Evolutionary conservation across 2,113 vertebrate species (phyloP).

Genomic region (Strix uralensis): DNA sequence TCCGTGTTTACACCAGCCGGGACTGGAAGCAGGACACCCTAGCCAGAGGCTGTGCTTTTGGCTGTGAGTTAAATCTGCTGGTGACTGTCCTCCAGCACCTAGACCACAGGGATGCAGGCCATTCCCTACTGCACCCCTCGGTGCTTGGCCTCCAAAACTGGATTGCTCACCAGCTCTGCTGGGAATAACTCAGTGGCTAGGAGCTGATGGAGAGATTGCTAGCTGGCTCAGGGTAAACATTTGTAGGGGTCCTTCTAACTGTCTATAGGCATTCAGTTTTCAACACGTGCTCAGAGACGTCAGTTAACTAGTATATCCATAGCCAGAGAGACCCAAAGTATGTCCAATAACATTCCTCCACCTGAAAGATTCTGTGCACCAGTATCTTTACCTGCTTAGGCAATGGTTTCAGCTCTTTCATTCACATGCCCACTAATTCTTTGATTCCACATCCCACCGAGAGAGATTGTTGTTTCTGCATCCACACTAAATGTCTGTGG

Average conservation of each 20-base stretch:
- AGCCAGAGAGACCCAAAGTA: not conserved
- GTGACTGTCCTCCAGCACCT: not conserved
- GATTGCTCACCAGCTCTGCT: not conserved
- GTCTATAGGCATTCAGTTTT: not conserved
- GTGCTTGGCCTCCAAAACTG: not conserved
- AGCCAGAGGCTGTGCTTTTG: not conserved
- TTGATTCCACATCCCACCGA: not conserved
- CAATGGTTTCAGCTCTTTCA: not conserved
- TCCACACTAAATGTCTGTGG: not conserved
- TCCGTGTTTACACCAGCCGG: not conserved
- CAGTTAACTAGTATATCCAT: not conserved
- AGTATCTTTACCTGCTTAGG: not conserved
- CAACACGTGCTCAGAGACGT: not conserved
- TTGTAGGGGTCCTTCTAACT: not conserved
- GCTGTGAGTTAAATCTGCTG: not conserved
- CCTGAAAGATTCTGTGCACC: not conserved
- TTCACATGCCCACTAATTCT: not conserved
- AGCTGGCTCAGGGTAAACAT: not conserved
- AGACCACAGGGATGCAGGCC: not conserved
- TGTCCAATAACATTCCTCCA: not conserved
- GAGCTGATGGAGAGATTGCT: not conserved
- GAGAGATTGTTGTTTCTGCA: not conserved
- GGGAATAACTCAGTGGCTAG: not conserved
- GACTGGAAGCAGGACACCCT: not conserved
- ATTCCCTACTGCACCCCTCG: fast-evolving